A percentile compares a stretch with the other conserved stretches of the same genome.
Evolutionary conservation across 2,113 vertebrate species (phyloP).

Genomic region (Hyperopisus bebe): DNA sequence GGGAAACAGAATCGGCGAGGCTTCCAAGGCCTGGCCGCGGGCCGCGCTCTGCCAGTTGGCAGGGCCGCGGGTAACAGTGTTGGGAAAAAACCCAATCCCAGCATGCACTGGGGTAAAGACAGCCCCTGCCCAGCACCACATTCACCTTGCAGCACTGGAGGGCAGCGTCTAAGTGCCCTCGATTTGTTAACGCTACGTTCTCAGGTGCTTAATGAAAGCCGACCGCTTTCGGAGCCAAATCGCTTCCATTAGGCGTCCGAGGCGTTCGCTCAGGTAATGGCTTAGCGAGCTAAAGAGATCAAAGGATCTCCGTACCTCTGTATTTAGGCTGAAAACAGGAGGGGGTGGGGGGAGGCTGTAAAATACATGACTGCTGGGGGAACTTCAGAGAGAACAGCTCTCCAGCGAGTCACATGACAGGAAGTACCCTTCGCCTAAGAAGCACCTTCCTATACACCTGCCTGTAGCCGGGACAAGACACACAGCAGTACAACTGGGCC

Average conservation of each 20-base stretch:
- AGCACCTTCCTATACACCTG: not conserved
- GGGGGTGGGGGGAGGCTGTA: not conserved
- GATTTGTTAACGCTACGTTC: not conserved
- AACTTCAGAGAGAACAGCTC: not conserved
- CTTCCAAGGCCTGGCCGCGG: conserved; percentile 32
- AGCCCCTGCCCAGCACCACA: not conserved
- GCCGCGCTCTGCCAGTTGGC: conserved; percentile 8
- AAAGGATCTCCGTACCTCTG: not conserved
- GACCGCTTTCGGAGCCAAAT: not conserved
- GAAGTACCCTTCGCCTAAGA: not conserved
- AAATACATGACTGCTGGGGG: not conserved
- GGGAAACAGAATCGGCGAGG: conserved; percentile 36
- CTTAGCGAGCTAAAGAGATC: not conserved
- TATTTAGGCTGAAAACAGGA: not conserved
- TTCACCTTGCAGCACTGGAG: not conserved
- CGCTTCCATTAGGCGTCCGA: not conserved
- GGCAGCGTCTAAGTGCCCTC: not conserved
- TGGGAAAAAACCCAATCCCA: conserved; percentile 7
- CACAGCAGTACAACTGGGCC: not conserved
- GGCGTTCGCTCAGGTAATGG: not conserved
- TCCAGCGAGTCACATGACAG: not conserved
- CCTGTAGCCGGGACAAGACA: not conserved
- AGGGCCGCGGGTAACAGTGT: conserved; percentile 3
- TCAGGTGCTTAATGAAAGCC: not conserved
- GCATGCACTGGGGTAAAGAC: not conserved